phyloP scores from a whole-genome alignment of 2,888 invertebrate genomes.

The Augiades crinisus region DNA sequence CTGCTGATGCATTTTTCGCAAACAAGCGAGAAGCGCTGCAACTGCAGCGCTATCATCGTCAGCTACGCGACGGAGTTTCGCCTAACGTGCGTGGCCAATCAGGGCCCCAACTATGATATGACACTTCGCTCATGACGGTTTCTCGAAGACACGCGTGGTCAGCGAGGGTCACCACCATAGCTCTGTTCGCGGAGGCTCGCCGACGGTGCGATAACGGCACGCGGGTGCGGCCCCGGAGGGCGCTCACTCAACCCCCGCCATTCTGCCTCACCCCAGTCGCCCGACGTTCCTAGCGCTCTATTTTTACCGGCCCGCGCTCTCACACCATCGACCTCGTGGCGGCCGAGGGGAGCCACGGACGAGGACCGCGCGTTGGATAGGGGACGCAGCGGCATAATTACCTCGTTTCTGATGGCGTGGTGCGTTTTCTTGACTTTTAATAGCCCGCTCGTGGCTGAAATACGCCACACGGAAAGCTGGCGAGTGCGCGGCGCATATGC shows the following conservation, averaged over 20 bases:
- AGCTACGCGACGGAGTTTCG: too few species aligned
- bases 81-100: too few species aligned
- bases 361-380: constrained; percentile 19
- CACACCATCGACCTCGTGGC: constrained; percentile 61
- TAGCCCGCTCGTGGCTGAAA: constrained; percentile 58
- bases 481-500: constrained; percentile 55
- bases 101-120: too few species aligned
- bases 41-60: too few species aligned
- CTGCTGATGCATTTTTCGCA: too few species aligned
- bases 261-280: constrained; percentile 76
- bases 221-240: constrained; percentile 53
- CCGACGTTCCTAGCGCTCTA: constrained; percentile 64
- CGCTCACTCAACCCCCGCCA: constrained; percentile 77
- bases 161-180: too few species aligned
- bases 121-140: background rate
- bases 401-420: constrained; percentile 50
- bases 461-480: constrained; percentile 50
- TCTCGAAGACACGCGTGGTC: too few species aligned
- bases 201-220: too few species aligned
- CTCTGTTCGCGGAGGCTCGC: too few species aligned
- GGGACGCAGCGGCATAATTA: constrained; percentile 42
- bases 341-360: constrained; percentile 36
- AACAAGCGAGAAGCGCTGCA: too few species aligned
- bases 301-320: constrained; percentile 75
- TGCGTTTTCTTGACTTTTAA: constrained; percentile 66